Conservation (phyloP, 92 coral and sea anemone species). For the Meandrina meandrites region DNA sequence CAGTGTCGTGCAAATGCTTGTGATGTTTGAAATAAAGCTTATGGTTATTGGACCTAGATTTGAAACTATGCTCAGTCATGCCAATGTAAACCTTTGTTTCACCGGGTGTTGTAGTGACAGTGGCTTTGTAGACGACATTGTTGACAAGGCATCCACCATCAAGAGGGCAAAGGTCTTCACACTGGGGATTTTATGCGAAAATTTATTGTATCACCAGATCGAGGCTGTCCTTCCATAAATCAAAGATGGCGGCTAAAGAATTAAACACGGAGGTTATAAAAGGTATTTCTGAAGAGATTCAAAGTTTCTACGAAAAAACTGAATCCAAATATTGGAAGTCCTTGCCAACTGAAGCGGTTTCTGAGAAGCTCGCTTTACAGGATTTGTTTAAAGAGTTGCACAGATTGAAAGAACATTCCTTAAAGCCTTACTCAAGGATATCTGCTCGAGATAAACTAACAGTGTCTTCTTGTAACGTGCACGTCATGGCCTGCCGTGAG, state of each 20-base stretch:
- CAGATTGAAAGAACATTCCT: slow-evolving; percentile 35
- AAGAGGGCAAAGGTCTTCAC: too few species aligned
- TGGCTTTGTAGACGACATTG: too few species aligned
- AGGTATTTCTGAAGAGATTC: slow-evolving; percentile 27
- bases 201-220: slow-evolving; percentile 27
- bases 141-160: too few species aligned
- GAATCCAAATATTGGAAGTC: slow-evolving; percentile 45
- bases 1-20: too few species aligned
- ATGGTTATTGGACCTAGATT: too few species aligned
- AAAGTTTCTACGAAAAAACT: slow-evolving; percentile 19
- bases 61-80: too few species aligned
- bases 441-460: too few species aligned
- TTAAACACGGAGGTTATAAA: slow-evolving; percentile 28
- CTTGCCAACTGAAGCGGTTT: slow-evolving; percentile 43
- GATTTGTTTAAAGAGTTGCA: slow-evolving; percentile 49
- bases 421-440: slow-evolving; percentile 36
- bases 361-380: slow-evolving; percentile 43
- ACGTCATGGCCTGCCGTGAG: slow-evolving; percentile 62
- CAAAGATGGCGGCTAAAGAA: slow-evolving; percentile 39
- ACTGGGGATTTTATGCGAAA: slow-evolving; percentile 45
- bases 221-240: slow-evolving; percentile 8
- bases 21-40: too few species aligned
- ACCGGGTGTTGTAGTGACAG: too few species aligned
- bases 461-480: slow-evolving; percentile 40
- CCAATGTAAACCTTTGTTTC: too few species aligned